Percentiles rank a stretch among this genome's conserved stretches.
These are phyloP conservation scores for Nothura maculosa DNA, from an alignment of 2,797 vertebrate genomes.

Conservation along the genomic window DNA sequence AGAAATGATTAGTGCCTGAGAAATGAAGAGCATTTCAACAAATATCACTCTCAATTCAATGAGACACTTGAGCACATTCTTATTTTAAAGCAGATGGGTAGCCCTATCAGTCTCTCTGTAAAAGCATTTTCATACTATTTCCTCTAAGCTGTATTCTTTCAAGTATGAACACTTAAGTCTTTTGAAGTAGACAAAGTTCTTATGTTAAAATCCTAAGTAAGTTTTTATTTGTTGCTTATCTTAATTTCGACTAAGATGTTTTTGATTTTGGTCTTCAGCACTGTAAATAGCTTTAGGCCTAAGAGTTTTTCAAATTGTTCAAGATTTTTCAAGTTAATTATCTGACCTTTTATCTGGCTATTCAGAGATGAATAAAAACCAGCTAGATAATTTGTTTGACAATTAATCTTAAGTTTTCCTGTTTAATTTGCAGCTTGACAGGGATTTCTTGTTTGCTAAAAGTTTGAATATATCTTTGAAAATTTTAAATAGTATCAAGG, in stretches of 20 bases:
- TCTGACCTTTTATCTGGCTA: neutral
- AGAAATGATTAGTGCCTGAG: neutral
- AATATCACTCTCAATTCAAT: neutral
- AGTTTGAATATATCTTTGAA: slow-evolving; percentile 5
- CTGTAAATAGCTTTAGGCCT: neutral
- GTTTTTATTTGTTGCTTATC: neutral
- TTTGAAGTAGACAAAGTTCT: neutral
- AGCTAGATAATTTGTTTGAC: slow-evolving; percentile 1
- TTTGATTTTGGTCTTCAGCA: neutral
- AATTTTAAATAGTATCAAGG: slow-evolving; percentile 31
- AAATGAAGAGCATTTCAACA: slow-evolving; percentile 11
- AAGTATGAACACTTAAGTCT: slow-evolving; percentile 22
- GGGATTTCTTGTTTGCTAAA: slow-evolving; percentile 15
- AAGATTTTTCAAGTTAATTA: neutral
- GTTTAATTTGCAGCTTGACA: slow-evolving; percentile 11
- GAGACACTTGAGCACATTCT: neutral
- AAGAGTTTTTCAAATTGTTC: neutral
- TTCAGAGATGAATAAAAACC: slow-evolving; percentile 3
- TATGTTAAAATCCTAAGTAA: neutral
- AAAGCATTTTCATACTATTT: slow-evolving; percentile 1
- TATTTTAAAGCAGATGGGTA: slow-evolving; percentile 34
- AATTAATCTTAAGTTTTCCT: neutral
- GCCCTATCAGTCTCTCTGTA: neutral
- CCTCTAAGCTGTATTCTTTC: neutral
- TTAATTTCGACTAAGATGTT: neutral